Percentiles rank a stretch among this genome's conserved stretches.
These are phyloP conservation scores for Xanthorhoe spadicearia DNA, from an alignment of 2,888 invertebrate species.

Conservation along the genomic window DNA sequence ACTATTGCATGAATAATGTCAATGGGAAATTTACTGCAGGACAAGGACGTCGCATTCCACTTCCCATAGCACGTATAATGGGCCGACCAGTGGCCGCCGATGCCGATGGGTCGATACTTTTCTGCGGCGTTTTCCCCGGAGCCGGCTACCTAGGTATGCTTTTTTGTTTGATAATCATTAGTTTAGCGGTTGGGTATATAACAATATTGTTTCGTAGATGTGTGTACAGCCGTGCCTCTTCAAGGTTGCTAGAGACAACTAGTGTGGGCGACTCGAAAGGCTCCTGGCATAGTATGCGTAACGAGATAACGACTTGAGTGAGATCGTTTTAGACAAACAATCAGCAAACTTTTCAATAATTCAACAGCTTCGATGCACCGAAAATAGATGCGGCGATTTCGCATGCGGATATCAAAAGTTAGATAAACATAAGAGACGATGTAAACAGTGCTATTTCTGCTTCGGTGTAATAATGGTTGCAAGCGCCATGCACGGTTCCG, in stretches of 20 bases:
- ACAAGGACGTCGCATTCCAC: constrained; percentile 63
- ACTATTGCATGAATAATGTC: constrained; percentile 47
- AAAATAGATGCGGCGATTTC: constrained; percentile 58
- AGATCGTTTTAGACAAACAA: constrained; percentile 32
- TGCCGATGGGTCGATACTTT: constrained; percentile 77
- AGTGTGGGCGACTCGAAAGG: constrained; percentile 51
- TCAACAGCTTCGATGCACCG: constrained; percentile 43
- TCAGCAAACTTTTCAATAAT: constrained; percentile 37
- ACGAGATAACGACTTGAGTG: constrained; percentile 42
- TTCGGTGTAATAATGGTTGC: constrained; percentile 27
- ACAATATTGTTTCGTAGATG: constrained; percentile 49
- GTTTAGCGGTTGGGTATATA: constrained; percentile 43
- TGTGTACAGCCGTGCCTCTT: constrained; percentile 47
- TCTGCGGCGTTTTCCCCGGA: constrained; percentile 73
- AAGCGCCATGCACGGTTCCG: constrained; percentile 32
- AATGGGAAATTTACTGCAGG: constrained; percentile 57
- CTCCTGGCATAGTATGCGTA: constrained; percentile 40
- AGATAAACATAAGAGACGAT: constrained; percentile 50
- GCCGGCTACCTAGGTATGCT: constrained; percentile 33
- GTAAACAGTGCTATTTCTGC: constrained; percentile 55
- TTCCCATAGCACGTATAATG: constrained; percentile 65
- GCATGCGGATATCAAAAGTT: constrained; percentile 51
- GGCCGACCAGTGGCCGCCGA: constrained; percentile 62
- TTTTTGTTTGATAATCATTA: constrained; percentile 44
- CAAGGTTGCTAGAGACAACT: constrained; percentile 53